phyloP scores from a whole-genome alignment of 2,113 vertebrate species.

The Microcebus griseorufus region DNA sequence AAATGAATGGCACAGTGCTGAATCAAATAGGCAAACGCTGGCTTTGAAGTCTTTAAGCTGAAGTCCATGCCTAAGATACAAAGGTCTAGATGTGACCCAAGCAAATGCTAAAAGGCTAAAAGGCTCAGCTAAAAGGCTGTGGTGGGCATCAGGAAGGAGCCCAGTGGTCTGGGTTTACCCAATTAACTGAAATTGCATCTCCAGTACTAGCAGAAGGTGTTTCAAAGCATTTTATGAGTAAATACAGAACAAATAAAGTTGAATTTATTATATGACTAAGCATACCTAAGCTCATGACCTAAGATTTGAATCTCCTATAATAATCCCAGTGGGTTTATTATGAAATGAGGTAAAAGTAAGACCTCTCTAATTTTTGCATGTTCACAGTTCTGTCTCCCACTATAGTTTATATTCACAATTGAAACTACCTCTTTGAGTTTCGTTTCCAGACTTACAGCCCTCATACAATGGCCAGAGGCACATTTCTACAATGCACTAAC shows the following conservation, averaged over 20 bases:
- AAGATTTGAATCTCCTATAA: not conserved
- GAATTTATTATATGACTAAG: too few species aligned
- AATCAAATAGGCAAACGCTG: not conserved
- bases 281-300: not conserved
- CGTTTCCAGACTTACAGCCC: too few species aligned
- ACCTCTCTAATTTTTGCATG: not conserved
- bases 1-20: not conserved
- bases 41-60: not conserved
- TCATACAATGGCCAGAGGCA: not conserved
- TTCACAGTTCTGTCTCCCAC: not conserved
- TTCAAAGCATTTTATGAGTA: not conserved
- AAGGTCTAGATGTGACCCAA: too few species aligned
- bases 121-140: not conserved
- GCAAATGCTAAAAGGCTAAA: too few species aligned
- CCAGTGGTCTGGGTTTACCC: not conserved
- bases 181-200: not conserved
- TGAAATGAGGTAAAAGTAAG: not conserved
- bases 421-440: not conserved
- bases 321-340: rapidly evolving
- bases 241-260: not conserved
- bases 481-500: not conserved
- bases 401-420: not conserved
- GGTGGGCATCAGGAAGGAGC: too few species aligned
- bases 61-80: not conserved
- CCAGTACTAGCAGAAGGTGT: too few species aligned